Evolutionary conservation across 2,888 invertebrate genomes (phyloP), one percentile per base, ranked within the genome.

Genomic region (Volucella inflata): DNA sequence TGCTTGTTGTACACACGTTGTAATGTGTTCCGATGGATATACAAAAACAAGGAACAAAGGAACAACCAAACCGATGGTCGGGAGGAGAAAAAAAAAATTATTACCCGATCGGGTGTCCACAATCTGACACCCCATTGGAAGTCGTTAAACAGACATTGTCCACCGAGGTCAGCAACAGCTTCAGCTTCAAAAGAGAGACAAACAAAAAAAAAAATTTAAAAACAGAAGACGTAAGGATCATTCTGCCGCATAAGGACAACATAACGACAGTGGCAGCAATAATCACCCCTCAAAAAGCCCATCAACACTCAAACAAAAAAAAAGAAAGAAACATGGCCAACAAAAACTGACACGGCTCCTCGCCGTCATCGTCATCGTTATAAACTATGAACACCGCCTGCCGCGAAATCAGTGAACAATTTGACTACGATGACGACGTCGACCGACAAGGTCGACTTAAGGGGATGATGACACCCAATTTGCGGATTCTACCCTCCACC

Each of bases 131-230:
- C 87, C 87, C 77, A 81, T 82, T 87, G 87, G 87, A 87, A 87
- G 87, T 87, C 87, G 87, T 87, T 87, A 87, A 87, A 87, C 87
- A 87, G 82, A 82, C 87, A 85, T 85, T 85, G 85, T 85, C 85
- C 76, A 81, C 81, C 81, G 72, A 81, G 64, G 62, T 50, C 80
- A 76, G 81, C 76, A 84, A 85, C 85, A 85, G 85, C 76, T 72
- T 57, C 72, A 81, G 72, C 30, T 30, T 30, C 6, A 81, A 72
- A 72, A 74, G 44, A 30, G 57, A 11, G 14, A 40, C 38, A 17
- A 40, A 10, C 21, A 53, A 67, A 30, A 53, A 48, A 44, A 40
- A 16, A 62, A 53, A 68, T 55, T 59, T 12, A 57, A 42, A 48
- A 62, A 72, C n/a, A 46, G 50, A 79, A 51, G 65, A 38, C 62